Base-by-base conservation (phyloP, 1,140 invertebrate species). In the Conopomorpha cramerella region DNA sequence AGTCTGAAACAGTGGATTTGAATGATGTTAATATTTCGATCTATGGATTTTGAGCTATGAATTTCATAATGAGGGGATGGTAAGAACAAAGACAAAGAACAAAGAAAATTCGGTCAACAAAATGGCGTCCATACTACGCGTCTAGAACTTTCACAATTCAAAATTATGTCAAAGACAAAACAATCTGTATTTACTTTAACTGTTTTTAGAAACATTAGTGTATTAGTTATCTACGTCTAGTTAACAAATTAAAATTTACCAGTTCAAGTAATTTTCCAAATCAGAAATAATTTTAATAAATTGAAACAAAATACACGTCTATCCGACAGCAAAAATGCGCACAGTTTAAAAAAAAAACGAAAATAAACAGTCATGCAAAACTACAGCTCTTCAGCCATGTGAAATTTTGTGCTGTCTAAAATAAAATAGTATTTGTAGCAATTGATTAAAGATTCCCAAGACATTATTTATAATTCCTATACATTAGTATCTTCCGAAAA, bases 91-190 rank as follows among this genome's bases (percentile, higher is more conserved):
- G 37, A 42, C 36, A 46, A 51, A 50, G 53, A 58, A 60, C 55
- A 60, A 60, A 62, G 60, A 54, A 56, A 50, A 36, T 46, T 54
- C 45, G 39, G 41, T 46, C 52, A 41, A 56, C 58, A 65, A 65
- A 62, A 65, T 65, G 61, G 61, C 61, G 61, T 54, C 47, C 8
- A 26, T 16, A 38, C 26, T 27, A 27, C 38, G 51, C 43, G 43
- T 49, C 45, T 50, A 36, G n/a, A n/a, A n/a, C n/a, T n/a, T 23
- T 23, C 4, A 10, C 10, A 23, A 6, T 4, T 6, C 19, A 23
- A 4, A 23, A 4, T 23, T 23, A 6, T 23, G 19, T 6, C 19
- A 23, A 23, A 23, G 19, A 23, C 19, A 10, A 23, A 4, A 10
- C 19, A 23, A 23, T 23, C 19, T n/a, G n/a, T n/a, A n/a, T n/a